phyloP scores from a whole-genome alignment of 1,140 invertebrate genomes.

The Halictus rubicundus region DNA sequence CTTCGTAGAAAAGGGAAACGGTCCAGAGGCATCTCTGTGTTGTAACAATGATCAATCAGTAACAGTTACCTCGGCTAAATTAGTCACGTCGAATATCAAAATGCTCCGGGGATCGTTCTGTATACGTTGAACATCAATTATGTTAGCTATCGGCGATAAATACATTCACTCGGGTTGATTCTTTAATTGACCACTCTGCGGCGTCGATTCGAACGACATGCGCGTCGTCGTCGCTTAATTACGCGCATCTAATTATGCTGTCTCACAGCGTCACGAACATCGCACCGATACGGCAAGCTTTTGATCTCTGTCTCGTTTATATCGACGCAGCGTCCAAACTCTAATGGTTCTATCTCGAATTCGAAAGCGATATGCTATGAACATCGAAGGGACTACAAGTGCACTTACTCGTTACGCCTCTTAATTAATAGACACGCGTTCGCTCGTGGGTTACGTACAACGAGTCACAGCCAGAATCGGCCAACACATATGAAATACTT shows the following conservation, averaged over 20 bases:
- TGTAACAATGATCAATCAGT: not conserved
- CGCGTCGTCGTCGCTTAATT: too few relatives aligned
- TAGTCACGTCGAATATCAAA: slow-evolving; percentile 9
- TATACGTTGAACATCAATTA: slow-evolving; percentile 31
- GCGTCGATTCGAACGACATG: not conserved
- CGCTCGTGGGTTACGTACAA: too few relatives aligned
- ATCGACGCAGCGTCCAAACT: not conserved
- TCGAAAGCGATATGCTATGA: not conserved
- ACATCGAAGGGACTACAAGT: slow-evolving; percentile 44
- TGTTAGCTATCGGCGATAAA: slow-evolving; percentile 17
- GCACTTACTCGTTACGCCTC: slow-evolving; percentile 34
- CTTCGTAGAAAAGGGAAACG: slow-evolving; percentile 17
- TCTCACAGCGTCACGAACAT: not conserved
- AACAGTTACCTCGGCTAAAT: slow-evolving; percentile 10
- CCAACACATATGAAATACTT: too few relatives aligned
- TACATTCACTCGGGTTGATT: not conserved
- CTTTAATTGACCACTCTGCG: slow-evolving; percentile 49
- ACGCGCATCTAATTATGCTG: not conserved
- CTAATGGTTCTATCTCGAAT: not conserved
- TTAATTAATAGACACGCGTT: not conserved
- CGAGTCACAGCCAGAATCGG: too few relatives aligned
- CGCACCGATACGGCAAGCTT: slow-evolving; percentile 13
- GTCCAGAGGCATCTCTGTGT: not conserved
- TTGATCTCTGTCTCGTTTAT: not conserved
- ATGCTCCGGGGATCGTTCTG: not conserved